Conservation (phyloP, 2,797 vertebrate species). For the Hoplostethus mediterraneus region DNA sequence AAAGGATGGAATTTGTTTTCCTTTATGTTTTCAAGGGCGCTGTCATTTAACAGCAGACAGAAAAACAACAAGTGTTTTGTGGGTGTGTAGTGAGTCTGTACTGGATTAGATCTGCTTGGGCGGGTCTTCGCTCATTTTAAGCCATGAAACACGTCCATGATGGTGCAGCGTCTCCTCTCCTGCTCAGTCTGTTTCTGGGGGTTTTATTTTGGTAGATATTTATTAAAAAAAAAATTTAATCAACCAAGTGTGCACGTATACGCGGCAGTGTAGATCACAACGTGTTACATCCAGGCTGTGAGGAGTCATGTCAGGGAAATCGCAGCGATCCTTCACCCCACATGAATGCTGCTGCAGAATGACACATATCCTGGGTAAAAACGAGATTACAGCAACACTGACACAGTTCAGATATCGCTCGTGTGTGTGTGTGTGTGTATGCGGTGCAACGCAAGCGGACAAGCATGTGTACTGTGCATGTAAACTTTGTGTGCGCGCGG, state of each 20-base stretch:
- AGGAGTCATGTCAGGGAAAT: not conserved
- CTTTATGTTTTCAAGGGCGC: not conserved
- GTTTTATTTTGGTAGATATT: too few species aligned
- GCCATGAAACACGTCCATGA: not conserved
- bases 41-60: conserved; percentile 13
- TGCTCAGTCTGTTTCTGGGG: too few species aligned
- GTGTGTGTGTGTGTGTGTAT: not conserved
- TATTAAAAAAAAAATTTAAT: too few species aligned
- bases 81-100: not conserved
- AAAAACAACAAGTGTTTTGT: conserved; percentile 3
- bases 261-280: not conserved
- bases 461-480: conserved; percentile 7
- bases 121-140: not conserved
- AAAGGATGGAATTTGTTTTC: conserved; percentile 11
- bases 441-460: conserved; percentile 25
- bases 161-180: too few species aligned
- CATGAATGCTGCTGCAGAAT: conserved; percentile 16
- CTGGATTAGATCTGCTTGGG: not conserved
- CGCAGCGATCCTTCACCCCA: conserved; percentile 5
- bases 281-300: not conserved
- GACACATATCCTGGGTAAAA: not conserved
- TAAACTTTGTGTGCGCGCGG: conserved; percentile 41
- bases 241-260: too few species aligned
- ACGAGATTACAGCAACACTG: conserved; percentile 30
- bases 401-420: conserved; percentile 16